These are phyloP conservation scores for Felis catus DNA, from an alignment of 2,113 vertebrate species.

Conservation along the genomic window F.catus_Fca126_mat1.0 CM031418.1:104995001-104995500, in stretches of 20 bases:
- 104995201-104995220: not conserved
- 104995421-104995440: not conserved
- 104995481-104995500: not conserved
- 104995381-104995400: conserved; percentile 43
- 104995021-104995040: not conserved
- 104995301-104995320: conserved; percentile 18
- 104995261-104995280: conserved; percentile 38
- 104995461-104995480: conserved; percentile 13
- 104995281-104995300: conserved; percentile 49
- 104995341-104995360: conserved; percentile 53
- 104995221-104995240: conserved; percentile 50
- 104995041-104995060: not conserved
- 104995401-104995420: not conserved
- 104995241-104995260: conserved; percentile 52
- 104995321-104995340: conserved; percentile 47
- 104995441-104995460: not conserved
- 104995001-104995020: not conserved
- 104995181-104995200: not conserved
- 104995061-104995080: conserved; percentile 23
- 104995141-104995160: not conserved
- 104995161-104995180: not conserved
- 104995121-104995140: not conserved
- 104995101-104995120: not conserved
- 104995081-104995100: not conserved
- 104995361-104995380: not conserved